Percentiles rank a stretch among this genome's conserved stretches.
These are phyloP conservation scores for Dinoponera quadriceps DNA, from an alignment of 1,140 invertebrate species.

Conservation along the genomic window DNA sequence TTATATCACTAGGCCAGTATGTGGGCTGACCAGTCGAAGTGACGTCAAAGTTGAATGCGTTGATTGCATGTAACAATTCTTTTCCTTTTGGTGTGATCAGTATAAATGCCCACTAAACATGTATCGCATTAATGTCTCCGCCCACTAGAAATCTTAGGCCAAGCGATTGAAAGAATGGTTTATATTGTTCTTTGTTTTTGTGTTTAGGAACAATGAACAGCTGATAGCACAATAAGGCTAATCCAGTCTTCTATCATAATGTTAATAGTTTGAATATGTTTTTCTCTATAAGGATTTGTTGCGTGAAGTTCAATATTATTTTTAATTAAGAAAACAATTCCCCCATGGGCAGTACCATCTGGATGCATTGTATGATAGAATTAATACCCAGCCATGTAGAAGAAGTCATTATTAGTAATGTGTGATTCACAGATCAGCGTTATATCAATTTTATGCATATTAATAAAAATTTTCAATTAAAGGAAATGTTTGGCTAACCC, in stretches of 20 bases:
- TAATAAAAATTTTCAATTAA: conserved; percentile 6
- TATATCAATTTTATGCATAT: neutral
- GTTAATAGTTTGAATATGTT: neutral
- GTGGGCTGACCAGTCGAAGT: too few species aligned
- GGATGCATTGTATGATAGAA: neutral
- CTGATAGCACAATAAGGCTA: too few species aligned
- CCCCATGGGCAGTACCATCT: neutral
- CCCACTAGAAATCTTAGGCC: conserved; percentile 69
- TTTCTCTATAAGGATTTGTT: neutral
- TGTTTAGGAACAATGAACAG: conserved; percentile 55
- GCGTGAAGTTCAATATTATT: neutral
- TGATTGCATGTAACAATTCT: too few species aligned
- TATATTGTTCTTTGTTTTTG: conserved; percentile 55
- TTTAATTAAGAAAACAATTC: neutral
- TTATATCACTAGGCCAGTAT: too few species aligned
- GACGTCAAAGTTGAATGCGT: too few species aligned
- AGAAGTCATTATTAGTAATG: neutral
- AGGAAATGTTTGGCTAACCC: neutral
- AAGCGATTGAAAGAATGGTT: conserved; percentile 61
- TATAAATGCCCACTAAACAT: too few species aligned
- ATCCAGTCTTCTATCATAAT: neutral
- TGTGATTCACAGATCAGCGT: neutral
- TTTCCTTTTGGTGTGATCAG: too few species aligned
- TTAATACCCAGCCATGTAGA: neutral
- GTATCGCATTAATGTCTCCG: too few species aligned